phyloP scores from a whole-genome alignment of 2,113 vertebrate genomes.

The Sisor rabdophorus region DNA sequence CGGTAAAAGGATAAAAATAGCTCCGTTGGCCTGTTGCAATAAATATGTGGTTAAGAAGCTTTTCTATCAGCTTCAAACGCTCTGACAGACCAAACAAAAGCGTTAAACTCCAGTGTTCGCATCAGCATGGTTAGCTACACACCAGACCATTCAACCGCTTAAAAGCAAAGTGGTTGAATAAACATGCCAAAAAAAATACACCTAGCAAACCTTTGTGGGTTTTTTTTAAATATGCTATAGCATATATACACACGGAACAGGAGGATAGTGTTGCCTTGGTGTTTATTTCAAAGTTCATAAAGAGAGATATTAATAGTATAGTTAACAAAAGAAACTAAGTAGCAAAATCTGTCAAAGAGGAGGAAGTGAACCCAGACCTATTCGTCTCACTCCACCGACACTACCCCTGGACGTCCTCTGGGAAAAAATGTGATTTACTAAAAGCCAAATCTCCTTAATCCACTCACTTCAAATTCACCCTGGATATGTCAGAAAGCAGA shows the following conservation, averaged over 20 bases:
- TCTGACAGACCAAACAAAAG: not conserved
- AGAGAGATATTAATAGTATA: not conserved
- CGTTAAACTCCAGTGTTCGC: not conserved
- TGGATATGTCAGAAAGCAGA: not conserved
- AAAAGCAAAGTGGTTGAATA: not conserved
- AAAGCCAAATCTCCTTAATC: conserved; percentile 24
- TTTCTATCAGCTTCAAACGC: not conserved
- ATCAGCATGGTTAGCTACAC: not conserved
- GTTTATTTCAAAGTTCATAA: not conserved
- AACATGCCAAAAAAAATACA: not conserved
- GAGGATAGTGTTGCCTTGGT: not conserved
- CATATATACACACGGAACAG: not conserved
- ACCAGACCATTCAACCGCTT: not conserved
- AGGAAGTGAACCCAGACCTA: conserved; percentile 26
- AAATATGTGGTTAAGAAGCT: not conserved
- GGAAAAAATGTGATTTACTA: conserved; percentile 37
- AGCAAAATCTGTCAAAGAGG: not conserved
- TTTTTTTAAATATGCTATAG: not conserved
- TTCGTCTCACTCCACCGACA: conserved; percentile 19
- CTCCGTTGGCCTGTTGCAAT: not conserved
- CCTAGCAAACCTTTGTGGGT: not conserved
- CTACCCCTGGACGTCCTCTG: conserved; percentile 26
- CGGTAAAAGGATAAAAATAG: not conserved
- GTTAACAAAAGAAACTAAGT: not conserved
- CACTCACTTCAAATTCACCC: not conserved